Base-by-base conservation (phyloP, 37 sponge, comb jelly and placozoan species). In the Chondrilla cf. caribensis region DNA sequence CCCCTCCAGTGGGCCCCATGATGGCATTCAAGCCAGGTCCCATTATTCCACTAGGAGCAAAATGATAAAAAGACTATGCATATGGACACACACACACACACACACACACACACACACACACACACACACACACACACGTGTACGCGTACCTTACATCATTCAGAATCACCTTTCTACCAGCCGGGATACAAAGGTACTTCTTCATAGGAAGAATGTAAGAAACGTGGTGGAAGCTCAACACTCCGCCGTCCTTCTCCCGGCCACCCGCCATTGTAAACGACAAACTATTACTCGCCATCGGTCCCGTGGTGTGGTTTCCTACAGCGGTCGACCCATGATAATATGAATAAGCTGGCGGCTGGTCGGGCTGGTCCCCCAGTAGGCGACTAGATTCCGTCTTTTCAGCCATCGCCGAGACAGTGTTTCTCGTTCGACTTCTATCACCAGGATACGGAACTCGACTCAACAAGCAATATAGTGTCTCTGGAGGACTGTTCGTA, bases 41-140 rank as follows among this genome's bases (percentile, higher is more conserved):
- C 76, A 73, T 73, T 17, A 38, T 2, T 36, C 76, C 76, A 40
- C 76, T 73, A 25, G 2, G 40, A 24, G 6, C 38, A 2, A 37
- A 2, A 39, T 1, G 24, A 73, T 39, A n/a, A 42, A 40, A 3
- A 26, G 29, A 33, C 68, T 33, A 17, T 26, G 68, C 68, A 67
- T 33, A 67, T 33, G 29, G 17, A 67, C 68, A 67, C 68, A 67
- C 68, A 67, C 68, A 31, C 68, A 67, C 68, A 31, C 68, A 67
- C 68, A 29, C 68, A 67, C 68, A 67, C 68, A 67, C 68, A 67
- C 68, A 67, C 68, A 67, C 68, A 67, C 68, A 67, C 68, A 67
- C 68, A 67, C 68, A 67, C 68, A 67, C 68, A 67, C 68, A 67
- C 68, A 67, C 68, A 67, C 68, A 67, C 68, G 29, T 33, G 29